phyloP scores from a whole-genome alignment of 2,113 vertebrate species.

The Eleginops maclovinus region DNA sequence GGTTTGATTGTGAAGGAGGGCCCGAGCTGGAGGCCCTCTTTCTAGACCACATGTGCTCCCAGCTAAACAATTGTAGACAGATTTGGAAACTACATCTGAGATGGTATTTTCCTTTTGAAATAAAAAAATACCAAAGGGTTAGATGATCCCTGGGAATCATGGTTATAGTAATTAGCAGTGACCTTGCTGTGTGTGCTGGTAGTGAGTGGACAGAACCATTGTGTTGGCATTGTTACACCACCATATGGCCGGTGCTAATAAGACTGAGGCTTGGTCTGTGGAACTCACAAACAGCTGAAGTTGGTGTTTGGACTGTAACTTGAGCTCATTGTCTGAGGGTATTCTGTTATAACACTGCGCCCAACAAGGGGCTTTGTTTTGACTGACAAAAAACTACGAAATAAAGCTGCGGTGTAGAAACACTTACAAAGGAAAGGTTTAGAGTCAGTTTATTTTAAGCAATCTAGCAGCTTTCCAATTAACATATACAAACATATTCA shows the following conservation, averaged over 20 bases:
- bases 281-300: conserved; percentile 34
- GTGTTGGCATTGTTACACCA: conserved; percentile 45
- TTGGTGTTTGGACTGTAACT: conserved; percentile 40
- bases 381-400: conserved; percentile 19
- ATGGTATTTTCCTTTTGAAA: conserved; percentile 46
- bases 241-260: conserved; percentile 48
- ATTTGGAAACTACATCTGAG: conserved; percentile 51
- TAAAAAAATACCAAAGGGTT: conserved; percentile 40
- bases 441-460: neutral
- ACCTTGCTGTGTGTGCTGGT: conserved; percentile 37
- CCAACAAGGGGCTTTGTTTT: conserved; percentile 35
- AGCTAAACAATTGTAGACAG: conserved; percentile 46
- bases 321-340: conserved; percentile 44
- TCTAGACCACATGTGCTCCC: conserved; percentile 27
- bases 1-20: conserved; percentile 34
- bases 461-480: neutral
- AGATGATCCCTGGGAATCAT: conserved; percentile 45
- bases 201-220: conserved; percentile 10
- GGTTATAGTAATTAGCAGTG: conserved; percentile 45
- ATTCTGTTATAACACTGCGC: conserved; percentile 5
- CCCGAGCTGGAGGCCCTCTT: conserved; percentile 42
- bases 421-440: neutral
- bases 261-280: neutral
- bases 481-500: neutral
- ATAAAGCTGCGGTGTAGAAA: neutral